A percentile compares a stretch with the other conserved stretches of the same genome.
Evolutionary conservation across 1,140 invertebrate species (phyloP).

Genomic region (Potamilus streckersoni): DNA sequence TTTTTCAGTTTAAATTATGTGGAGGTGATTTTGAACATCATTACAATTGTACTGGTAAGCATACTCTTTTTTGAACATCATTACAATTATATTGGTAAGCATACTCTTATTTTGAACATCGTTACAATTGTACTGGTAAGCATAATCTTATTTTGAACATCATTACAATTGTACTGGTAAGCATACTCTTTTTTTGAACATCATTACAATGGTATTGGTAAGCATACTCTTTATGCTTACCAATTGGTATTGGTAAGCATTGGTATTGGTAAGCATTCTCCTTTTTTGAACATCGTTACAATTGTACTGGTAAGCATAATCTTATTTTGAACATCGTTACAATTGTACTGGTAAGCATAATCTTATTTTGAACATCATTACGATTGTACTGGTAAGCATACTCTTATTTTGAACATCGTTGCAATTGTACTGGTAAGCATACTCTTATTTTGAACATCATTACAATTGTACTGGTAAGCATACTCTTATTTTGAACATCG

Average conservation of each 20-base stretch:
- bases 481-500: constrained; percentile 42
- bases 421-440: constrained; percentile 39
- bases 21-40: constrained; percentile 43
- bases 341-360: constrained; percentile 37
- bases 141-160: too few relatives aligned
- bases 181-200: too few relatives aligned
- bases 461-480: constrained; percentile 38
- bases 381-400: constrained; percentile 39
- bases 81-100: too few relatives aligned
- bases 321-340: constrained; percentile 43
- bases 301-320: constrained; percentile 39
- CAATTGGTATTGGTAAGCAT: too few relatives aligned
- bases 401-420: constrained; percentile 41
- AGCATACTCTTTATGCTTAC: too few relatives aligned
- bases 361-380: constrained; percentile 42
- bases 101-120: too few relatives aligned
- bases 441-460: constrained; percentile 43
- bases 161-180: too few relatives aligned
- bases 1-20: constrained; percentile 43
- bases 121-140: too few relatives aligned
- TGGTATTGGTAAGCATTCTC: too few relatives aligned
- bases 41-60: constrained; percentile 42
- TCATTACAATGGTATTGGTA: too few relatives aligned
- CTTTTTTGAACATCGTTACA: constrained; percentile 43
- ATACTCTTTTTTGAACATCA: not conserved